Evolutionary conservation across 2,113 vertebrate genomes (phyloP), one percentile per base, ranked within the genome.

Genomic region (Takifugu flavidus): DNA sequence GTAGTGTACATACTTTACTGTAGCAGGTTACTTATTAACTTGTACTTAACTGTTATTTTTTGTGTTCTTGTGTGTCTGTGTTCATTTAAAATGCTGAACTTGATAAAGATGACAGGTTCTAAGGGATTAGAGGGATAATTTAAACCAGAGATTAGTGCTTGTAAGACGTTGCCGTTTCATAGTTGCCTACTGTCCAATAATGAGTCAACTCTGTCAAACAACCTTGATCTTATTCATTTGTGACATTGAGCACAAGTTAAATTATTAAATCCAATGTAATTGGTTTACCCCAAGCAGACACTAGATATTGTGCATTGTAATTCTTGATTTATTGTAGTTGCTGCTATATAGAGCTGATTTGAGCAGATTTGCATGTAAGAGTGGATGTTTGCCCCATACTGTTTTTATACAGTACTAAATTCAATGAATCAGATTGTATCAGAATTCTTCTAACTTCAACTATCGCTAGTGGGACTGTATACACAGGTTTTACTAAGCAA

Each of bases 401-500:
- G 25, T 56, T 11, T 59, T 49, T 34, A 46, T 44, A 49, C 54
- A 39, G 53, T 70, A 20, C 64, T 59, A 15, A 20, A 44, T 59
- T 47, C 15, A 47, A n/a, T 42, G 29, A 59, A 76, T 27, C 39
- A 59, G 60, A 29, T 50, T 49, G 2, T 43, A 59, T 67, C n/a
- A 29, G 5, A 71, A 54, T 54, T n/a, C 10, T 72, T 61, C 56
- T 70, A 70, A n/a, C 46, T 28, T 14, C 14, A 15, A 56, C 52
- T 65, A 50, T 25, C 28, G n/a, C 8, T 59, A 56, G 59, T 49
- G 46, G n/a, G 34, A 28, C 57, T 53, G 53, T 55, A 55, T 25
- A 71, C 74, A 77, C 60, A 71, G 59, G 62, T 77, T 75, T 34
- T 69, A 51, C 64, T 45, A 56, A 66, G 31, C 77, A 39, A 79